Base-by-base conservation (phyloP, 2,888 invertebrate species). In the Pyrrhia umbra region DNA sequence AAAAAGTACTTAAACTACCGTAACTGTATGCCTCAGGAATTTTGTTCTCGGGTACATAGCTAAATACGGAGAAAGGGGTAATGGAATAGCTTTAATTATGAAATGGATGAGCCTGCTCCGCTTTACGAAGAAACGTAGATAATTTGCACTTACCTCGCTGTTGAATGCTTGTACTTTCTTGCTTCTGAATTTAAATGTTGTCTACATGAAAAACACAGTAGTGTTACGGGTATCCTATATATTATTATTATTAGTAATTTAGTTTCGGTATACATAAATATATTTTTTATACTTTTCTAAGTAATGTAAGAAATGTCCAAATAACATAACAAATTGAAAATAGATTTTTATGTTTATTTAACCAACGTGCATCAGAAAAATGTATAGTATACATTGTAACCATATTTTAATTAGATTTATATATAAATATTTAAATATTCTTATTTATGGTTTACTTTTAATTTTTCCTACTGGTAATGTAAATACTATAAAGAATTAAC, bases 21-120 rank as follows among this genome's bases (percentile, higher is more conserved):
- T 68, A 82, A 85, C 75, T 78, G 68, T 71, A 69, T 63, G 66
- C 75, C 68, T 72, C 61, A 62, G 65, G 60, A 75, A 60, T 60
- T 72, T 68, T 56, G 37, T 57, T 70, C 62, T 63, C 58, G 57
- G 49, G 68, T 74, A 75, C 63, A 69, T 69, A 74, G 52, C 75
- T 79, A 82, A 85, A 81, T 76, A 80, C 61, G 58, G 67, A 56
- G 72, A 76, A 75, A 60, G 47, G 68, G 56, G 69, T 65, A 79
- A 80, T 77, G 79, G 76, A 77, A 72, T 68, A 74, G 68, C 75
- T 75, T 81, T 84, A 83, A 86, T 86, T 85, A 85, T 85, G 78
- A 84, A 86, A 83, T 82, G 70, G 83, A 79, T 73, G 75, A 75
- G 73, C 64, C 68, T 54, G 60, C 57, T 51, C 37, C 42, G 56